phyloP scores from a whole-genome alignment of 2,113 vertebrate species.

The Anguilla rostrata region DNA sequence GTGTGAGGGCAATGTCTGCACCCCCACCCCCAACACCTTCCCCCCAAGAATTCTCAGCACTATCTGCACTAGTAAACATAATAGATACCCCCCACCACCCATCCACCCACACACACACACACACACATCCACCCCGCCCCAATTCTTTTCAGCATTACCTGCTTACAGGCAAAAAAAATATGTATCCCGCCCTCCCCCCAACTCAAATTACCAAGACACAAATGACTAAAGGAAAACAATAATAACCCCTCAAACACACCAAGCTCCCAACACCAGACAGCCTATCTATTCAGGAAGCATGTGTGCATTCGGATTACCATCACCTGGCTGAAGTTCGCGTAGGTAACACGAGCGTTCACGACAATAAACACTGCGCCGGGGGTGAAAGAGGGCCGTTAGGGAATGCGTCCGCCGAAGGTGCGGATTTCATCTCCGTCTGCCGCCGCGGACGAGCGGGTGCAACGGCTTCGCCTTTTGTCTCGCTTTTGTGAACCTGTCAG shows the following conservation, averaged over 20 bases:
- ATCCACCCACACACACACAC: no score
- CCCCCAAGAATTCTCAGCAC: background rate
- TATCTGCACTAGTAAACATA: background rate
- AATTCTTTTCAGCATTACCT: background rate
- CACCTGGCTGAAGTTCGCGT: slow-evolving; percentile 37
- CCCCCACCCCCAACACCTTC: background rate
- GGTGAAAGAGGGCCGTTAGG: slow-evolving; percentile 46
- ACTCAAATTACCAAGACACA: no score
- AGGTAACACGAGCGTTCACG: slow-evolving; percentile 45
- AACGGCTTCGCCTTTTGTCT: slow-evolving; percentile 45
- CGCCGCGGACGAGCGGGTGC: slow-evolving; percentile 47
- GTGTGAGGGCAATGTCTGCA: no score
- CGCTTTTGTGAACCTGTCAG: slow-evolving; percentile 69
- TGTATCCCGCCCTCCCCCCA: no score
- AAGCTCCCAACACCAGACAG: background rate
- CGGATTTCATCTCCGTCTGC: slow-evolving; percentile 66
- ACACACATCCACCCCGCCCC: background rate
- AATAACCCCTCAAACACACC: no score
- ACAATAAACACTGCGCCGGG: slow-evolving; percentile 50
- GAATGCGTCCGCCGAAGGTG: slow-evolving; percentile 57
- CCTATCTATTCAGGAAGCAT: background rate
- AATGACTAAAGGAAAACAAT: no score
- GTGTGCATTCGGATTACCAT: slow-evolving; percentile 46
- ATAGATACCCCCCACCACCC: background rate
- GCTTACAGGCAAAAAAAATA: background rate